Conservation (phyloP, 2,113 vertebrate species). For the Elanus axillaris region DNA sequence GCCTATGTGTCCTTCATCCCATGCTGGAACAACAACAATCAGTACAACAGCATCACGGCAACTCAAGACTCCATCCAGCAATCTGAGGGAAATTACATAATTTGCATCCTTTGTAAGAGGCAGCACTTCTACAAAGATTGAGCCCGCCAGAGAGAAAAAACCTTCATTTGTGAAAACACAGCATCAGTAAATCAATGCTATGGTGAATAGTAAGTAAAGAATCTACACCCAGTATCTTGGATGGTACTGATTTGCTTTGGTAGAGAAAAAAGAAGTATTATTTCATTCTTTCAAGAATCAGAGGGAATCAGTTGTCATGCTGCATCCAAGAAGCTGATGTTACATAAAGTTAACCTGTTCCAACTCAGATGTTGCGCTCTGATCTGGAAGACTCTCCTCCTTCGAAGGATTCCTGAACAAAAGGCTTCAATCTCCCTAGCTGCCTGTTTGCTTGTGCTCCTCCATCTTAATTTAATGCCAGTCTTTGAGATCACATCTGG, state of each 20-base stretch:
- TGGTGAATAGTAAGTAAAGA: not conserved
- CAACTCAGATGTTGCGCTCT: not conserved
- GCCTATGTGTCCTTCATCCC: not conserved
- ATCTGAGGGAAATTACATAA: not conserved
- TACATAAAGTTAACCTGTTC: not conserved
- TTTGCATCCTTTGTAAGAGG: not conserved
- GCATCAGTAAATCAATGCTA: not conserved
- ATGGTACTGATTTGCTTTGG: not conserved
- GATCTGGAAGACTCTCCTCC: not conserved
- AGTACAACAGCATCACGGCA: not conserved
- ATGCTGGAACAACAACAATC: not conserved
- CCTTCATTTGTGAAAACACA: not conserved
- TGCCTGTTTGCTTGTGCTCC: not conserved
- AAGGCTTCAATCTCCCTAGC: not conserved
- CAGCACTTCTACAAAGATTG: not conserved
- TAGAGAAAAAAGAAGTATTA: not conserved
- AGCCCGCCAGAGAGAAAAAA: not conserved
- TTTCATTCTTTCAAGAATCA: not conserved
- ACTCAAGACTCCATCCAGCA: not conserved
- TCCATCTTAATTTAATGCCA: not conserved
- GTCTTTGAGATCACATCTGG: not conserved
- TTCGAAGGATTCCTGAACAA: not conserved
- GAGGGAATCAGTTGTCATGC: not conserved
- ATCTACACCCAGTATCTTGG: not conserved
- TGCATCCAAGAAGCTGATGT: not conserved